Base-by-base conservation (phyloP, 2,113 vertebrate species). In the Cyanoderma ruficeps region DNA sequence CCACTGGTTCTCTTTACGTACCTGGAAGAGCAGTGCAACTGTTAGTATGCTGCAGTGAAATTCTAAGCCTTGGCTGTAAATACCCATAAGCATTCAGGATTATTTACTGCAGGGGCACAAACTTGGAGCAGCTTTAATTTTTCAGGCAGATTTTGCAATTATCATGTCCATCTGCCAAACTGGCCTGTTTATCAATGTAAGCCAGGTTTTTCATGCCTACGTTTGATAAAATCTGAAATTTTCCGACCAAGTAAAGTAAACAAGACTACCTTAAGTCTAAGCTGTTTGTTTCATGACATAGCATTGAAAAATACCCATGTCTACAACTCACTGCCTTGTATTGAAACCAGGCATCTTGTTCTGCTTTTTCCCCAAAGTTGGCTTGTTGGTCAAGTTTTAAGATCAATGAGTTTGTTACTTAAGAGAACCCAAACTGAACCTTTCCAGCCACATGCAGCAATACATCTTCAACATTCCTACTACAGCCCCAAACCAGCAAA, bases 1-100 rank as follows among this genome's bases (percentile, higher is more conserved):
- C 99, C 99, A 99, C 98, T 99, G 99, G 98, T 99, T 99, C 98
- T 99, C 99, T 98, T 99, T 99, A 98, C 99, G 99, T 98, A 99
- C 99, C 99, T 99, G 96, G 24, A 97, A 97, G 60, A 44, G n/a
- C 16, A 63, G 55, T 67, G 59, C 4, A 27, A 15, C 39, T 42
- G 14, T 96, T 59, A 91, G 27, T 16, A 19, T 1, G 14, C 0
- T 30, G 76, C 42, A 77, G 15, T 14, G 31, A 78, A 44, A 47
- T 24, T 33, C 12, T 10, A 17, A 3, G 9, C 27, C 50, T 25
- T 24, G 37, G 22, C 49, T 77, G 44, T 13, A 27, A 49, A 47
- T 7, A 63, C 46, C 41, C 39, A 8, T 0, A 15, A 72, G 33
- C 28, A 28, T 31, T 52, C 35, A 22, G 39, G 13, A 49, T 39